A percentile compares a stretch with the other conserved stretches of the same genome.
These are phyloP conservation scores for Diplodus sargus DNA, from an alignment of 2,797 vertebrate species.

Conservation along the genomic window DNA sequence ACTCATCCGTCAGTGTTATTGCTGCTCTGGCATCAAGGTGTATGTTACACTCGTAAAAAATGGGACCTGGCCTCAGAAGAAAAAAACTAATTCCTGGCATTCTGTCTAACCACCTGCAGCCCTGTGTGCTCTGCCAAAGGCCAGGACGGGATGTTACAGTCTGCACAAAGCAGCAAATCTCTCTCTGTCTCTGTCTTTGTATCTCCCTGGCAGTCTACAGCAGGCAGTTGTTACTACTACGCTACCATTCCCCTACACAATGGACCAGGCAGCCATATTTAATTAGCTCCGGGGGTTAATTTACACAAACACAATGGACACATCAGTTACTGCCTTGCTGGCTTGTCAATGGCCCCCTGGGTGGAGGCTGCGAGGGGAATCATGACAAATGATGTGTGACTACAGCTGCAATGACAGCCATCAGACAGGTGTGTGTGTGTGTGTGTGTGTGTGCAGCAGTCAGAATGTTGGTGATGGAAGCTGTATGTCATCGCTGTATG, in stretches of 20 bases:
- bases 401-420: conserved; percentile 36
- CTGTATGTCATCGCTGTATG: not conserved
- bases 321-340: conserved; percentile 55
- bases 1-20: not conserved
- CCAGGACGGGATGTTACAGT: conserved; percentile 17
- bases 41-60: conserved; percentile 15
- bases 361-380: conserved; percentile 1
- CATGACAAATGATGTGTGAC: conserved; percentile 52
- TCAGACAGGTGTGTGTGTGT: conserved; percentile 25
- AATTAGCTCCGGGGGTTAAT: conserved; percentile 63
- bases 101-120: not conserved
- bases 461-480: not conserved
- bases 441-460: conserved; percentile 13
- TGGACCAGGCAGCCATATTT: conserved; percentile 54
- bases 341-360: conserved; percentile 44
- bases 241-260: conserved; percentile 48
- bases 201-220: conserved; percentile 35
- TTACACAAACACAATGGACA: conserved; percentile 71
- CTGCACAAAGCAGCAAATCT: conserved; percentile 17
- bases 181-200: conserved; percentile 23
- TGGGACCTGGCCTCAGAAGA: not conserved
- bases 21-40: not conserved
- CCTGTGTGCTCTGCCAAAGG: conserved; percentile 4
- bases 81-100: not conserved
- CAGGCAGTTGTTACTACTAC: conserved; percentile 43